Evolutionary conservation across 2,113 vertebrate species (phyloP), one percentile per base, ranked within the genome.

Genomic region (Oncorhynchus keta): DNA sequence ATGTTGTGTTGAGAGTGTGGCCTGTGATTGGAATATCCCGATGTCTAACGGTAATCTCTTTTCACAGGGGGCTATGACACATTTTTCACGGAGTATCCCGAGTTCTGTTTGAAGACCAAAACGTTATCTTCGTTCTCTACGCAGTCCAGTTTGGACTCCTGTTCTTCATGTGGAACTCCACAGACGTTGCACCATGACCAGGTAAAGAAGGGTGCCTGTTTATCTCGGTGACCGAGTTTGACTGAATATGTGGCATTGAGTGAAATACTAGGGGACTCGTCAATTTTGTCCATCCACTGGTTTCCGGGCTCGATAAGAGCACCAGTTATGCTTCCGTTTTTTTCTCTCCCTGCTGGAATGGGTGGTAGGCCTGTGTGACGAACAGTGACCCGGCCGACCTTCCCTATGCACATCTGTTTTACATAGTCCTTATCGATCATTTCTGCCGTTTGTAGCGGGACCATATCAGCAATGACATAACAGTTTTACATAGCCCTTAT

Each of bases 21-120:
- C 59, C 18, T 62, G 59, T 62, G 20, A n/a, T 6, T 62, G 7
- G 26, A 66, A 66, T 66, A 30, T 24, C 12, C 94, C 20, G 18
- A 57, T 14, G 18, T 57, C 18, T 13, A 32, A 35, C 73, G 55
- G 26, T 26, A 72, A 62, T 73, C 48, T 68, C 4, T 67, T 64
- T 98, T 89, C 80, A 3, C 90, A 99, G 97, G 97, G 85, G 97
- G 97, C 18, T 99, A 96, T 14, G 97, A 99, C 85, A 92, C 91
- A 0, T 99, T 99, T 83, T 92, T 94, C 45, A 80, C 95, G 24
- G 94, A 95, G 81, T 99, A 93, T 84, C 94, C 97, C 0, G 97
- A 99, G 79, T 94, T 95, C 59, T 99, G 97, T 83, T 67, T 94
- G 48, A 94, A 93, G 85, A 93, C 88, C 79, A 95, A 92, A 83